Evolutionary conservation across 2,113 vertebrate genomes (phyloP), one percentile per base, ranked within the genome.

Genomic region (Muntiacus muntjak): DNA sequence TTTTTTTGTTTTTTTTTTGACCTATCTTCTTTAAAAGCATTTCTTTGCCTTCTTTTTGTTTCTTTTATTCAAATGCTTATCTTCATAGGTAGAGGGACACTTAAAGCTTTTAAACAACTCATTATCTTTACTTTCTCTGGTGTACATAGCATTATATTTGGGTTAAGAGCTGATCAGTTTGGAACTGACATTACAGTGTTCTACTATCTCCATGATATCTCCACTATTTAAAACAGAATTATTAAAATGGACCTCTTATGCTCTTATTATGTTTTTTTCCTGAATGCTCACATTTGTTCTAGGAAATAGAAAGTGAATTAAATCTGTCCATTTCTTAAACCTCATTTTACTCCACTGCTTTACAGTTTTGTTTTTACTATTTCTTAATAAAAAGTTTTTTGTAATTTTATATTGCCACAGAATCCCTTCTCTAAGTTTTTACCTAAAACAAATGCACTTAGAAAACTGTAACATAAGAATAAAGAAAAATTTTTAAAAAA

Each of bases 91-190:
- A 98, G 98, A 96, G 98, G 97, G 97, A 98, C 99, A 98, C 98
- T 98, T 98, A 98, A 98, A 98, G 98, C 98, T 98, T 98, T 99
- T 98, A 98, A 99, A 92, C 50, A 94, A 98, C 98, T 98, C 97
- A 96, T 98, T 98, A 94, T 98, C 98, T 98, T 99, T 98, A 98
- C 98, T 98, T 98, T 98, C 30, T 98, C 15, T 95, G 58, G 88
- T 87, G 94, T 97, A 98, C 98, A 95, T 99, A 98, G 98, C 15
- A 78, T 36, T 84, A 50, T 78, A 25, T 96, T 89, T 87, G 54
- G 25, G 52, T 90, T 6, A 33, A 95, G 78, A 96, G 74, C 81
- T 89, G 89, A 89, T 88, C n/a, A 91, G 58, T 13, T 96, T 94
- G 71, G 36, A 91, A 74, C 6, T 76, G 74, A 76, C 30, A 2